These are phyloP conservation scores for Sciurus carolinensis DNA, from an alignment of 2,797 vertebrate species.

Conservation along the genomic window DNA sequence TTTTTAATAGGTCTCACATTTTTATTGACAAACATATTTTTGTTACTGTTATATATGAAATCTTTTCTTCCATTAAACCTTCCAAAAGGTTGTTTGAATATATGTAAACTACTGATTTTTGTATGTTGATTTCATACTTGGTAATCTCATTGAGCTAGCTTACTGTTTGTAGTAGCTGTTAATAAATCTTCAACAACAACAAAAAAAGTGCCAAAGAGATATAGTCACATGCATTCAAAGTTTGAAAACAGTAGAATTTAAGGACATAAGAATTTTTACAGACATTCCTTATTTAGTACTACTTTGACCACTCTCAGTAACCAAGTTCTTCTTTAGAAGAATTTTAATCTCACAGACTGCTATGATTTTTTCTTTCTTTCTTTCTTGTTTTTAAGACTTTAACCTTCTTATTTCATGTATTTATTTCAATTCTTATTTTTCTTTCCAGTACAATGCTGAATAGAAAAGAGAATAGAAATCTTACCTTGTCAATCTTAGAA, in stretches of 20 bases:
- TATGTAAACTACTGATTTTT: too few species aligned
- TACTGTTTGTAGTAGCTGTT: too few species aligned
- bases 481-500: background rate
- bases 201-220: background rate
- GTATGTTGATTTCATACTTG: too few species aligned
- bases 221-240: background rate
- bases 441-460: background rate
- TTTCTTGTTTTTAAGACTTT: background rate
- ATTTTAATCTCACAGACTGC: conserved; percentile 44
- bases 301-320: background rate
- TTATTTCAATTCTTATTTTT: conserved; percentile 3
- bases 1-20: too few species aligned
- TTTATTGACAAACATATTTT: too few species aligned
- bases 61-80: too few species aligned
- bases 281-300: conserved; percentile 4
- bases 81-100: too few species aligned
- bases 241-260: background rate
- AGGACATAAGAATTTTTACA: background rate
- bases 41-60: too few species aligned
- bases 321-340: background rate
- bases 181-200: too few species aligned
- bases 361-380: conserved; percentile 40
- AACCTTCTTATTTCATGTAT: background rate
- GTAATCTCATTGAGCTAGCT: too few species aligned
- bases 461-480: background rate